Evolutionary conservation across 1,140 invertebrate species (phyloP), one percentile per base, ranked within the genome.

Genomic region (Drosophila willistoni): DNA sequence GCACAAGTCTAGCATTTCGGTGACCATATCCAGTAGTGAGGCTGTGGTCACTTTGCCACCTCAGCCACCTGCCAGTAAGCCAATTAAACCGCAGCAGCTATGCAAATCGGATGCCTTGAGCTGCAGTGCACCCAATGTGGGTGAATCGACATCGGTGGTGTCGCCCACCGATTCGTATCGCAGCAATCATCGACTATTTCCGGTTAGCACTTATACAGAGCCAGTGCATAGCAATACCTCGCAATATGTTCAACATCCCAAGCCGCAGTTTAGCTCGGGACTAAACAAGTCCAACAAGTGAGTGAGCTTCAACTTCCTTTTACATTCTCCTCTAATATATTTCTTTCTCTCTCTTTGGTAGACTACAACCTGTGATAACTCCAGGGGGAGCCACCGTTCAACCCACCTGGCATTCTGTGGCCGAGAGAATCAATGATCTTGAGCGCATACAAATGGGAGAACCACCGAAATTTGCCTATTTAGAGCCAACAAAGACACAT

Each of bases 401-500:
- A 66, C 89, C 90, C 25, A 90, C 80, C 64, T 92, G 91, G 91
- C 91, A 92, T 41, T 95, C 96, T 1, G 96, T 97, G 6, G 95
- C 96, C 9, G 96, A 96, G 79, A 92, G 96, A 63, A 96, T 97
- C 64, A 95, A 93, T 77, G 95, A 96, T 85, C 92, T 97, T 12
- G 96, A 97, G 91, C 93, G 93, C 57, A 85, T 47, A 6, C 77
- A 75, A 33, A 3, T 85, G 71, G 55, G 36, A 0, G 76, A 83
- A 29, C 55, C 67, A 0, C 93, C 94, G 76, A 93, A 95, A 56
- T 96, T 95, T 82, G 94, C 95, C 6, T 96, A 95, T 85, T 90
- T 96, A 44, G 96, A 96, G 82, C 95, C 95, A 0, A 95, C 95
- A n/a, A 96, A 96, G 90, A 95, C 95, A 59, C 95, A 95, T 74